phyloP scores from a whole-genome alignment of 2,113 vertebrate genomes.

The Orthochromis indermauri region DNA sequence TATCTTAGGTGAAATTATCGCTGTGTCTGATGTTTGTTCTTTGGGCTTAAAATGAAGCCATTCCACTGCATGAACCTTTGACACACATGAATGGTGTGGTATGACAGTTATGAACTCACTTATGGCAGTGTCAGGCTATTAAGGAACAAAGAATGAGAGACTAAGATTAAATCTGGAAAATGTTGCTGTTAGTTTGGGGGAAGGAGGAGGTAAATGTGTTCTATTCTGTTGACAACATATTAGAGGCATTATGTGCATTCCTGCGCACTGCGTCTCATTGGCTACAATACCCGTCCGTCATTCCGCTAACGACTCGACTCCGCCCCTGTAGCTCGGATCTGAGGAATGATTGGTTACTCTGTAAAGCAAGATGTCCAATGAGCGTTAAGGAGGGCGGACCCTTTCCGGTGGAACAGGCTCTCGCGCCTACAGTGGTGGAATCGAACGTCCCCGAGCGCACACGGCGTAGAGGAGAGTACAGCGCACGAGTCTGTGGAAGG shows the following conservation, averaged over 20 bases:
- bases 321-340: neutral
- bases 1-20: neutral
- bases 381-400: conserved; percentile 11
- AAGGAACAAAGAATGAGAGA: neutral
- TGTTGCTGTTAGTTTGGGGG: neutral
- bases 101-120: neutral
- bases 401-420: conserved; percentile 50
- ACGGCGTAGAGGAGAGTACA: conserved; percentile 62
- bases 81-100: neutral
- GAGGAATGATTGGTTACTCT: conserved; percentile 40
- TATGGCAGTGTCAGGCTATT: neutral
- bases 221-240: conserved; percentile 31
- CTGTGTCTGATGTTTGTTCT: neutral
- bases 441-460: conserved; percentile 65
- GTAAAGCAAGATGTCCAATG: conserved; percentile 51
- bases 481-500: conserved; percentile 56
- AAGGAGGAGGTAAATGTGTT: neutral
- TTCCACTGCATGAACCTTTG: neutral
- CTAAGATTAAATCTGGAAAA: neutral
- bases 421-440: conserved; percentile 66
- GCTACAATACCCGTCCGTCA: conserved; percentile 31
- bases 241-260: conserved; percentile 4
- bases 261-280: conserved; percentile 39
- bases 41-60: neutral
- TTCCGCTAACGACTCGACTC: neutral